Percentiles rank a stretch among this genome's conserved stretches.
These are phyloP conservation scores for Rhinophrynus dorsalis DNA, from an alignment of 2,797 vertebrate genomes.

Conservation along the genomic window DNA sequence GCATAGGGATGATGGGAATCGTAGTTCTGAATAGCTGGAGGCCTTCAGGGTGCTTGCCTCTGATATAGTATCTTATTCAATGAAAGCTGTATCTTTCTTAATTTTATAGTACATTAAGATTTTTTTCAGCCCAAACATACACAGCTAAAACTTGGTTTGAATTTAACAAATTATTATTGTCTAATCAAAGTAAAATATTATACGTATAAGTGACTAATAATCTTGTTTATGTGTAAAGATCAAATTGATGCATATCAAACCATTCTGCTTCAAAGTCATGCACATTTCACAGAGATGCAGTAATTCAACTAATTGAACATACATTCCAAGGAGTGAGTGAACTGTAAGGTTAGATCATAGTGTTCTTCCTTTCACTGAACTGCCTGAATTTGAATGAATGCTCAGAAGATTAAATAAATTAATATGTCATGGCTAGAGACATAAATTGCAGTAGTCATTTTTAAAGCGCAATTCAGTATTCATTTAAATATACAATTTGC, in stretches of 20 bases:
- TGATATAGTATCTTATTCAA: too few species aligned
- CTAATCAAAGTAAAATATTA: not conserved
- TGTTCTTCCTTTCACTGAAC: constrained; percentile 20
- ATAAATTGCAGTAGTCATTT: not conserved
- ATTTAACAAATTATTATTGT: not conserved
- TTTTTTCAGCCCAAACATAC: not conserved
- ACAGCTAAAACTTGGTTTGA: not conserved
- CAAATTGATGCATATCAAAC: too few species aligned
- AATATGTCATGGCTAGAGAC: not conserved
- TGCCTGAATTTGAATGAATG: not conserved
- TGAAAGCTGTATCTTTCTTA: not conserved
- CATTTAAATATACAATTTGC: not conserved
- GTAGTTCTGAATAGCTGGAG: too few species aligned
- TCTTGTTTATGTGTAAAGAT: not conserved
- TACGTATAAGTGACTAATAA: not conserved
- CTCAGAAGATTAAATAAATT: constrained; percentile 11
- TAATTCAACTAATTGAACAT: constrained; percentile 33
- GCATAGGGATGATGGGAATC: too few species aligned
- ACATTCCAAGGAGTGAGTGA: constrained; percentile 15
- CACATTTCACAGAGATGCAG: too few species aligned
- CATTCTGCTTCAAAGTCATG: too few species aligned
- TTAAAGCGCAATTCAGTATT: not conserved
- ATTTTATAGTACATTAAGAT: not conserved
- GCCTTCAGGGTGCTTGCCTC: too few species aligned
- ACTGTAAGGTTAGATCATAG: constrained; percentile 15